Evolutionary conservation across 1,140 invertebrate species (phyloP), one percentile per base, ranked within the genome.

Genomic region (Pomacea maculata): DNA sequence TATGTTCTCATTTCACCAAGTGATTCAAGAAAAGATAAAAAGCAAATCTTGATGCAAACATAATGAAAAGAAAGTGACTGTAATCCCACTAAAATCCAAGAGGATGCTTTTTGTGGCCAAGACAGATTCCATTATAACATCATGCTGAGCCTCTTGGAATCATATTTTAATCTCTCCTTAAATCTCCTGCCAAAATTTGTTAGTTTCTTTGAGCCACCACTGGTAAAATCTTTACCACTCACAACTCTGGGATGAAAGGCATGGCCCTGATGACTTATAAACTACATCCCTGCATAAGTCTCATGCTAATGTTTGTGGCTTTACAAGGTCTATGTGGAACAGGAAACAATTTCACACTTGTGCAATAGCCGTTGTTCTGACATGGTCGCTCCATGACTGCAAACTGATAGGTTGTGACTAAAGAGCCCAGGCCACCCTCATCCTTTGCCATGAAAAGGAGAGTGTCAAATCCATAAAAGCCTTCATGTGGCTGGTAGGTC

Each of bases 321-420:
- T 12, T 21, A 11, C 15, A 71, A 45, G 8, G 21, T 70, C 67
- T 54, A 12, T 67, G n/a, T 34, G 67, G 70, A 72, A 29, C 71
- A 29, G 17, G 64, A 65, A 15, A 68, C 64, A 52, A 72, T 12
- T 5, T 82, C 79, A 80, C 75, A 85, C 84, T 34, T 45, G 68
- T 25, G 81, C 85, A 85, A n/a, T 45, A 19, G 8, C 78, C 83
- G n/a, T 61, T 78, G 76, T 85, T 81, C 7, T 77, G 71, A 83
- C 85, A 85, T 6, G 85, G 85, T 17, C 63, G 75, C 57, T 83
- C 83, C 82, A 85, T 83, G 4, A 85, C 68, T 15, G 74, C 64
- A 72, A 85, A 84, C 57, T 78, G 73, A 4, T 84, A 19, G 17
- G 83, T 85, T 12, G 82, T 64, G 1, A 83, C 80, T 52, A 68